These are phyloP conservation scores for Arizona elegans DNA, from an alignment of 2,113 vertebrate genomes.

Conservation along the genomic window DNA sequence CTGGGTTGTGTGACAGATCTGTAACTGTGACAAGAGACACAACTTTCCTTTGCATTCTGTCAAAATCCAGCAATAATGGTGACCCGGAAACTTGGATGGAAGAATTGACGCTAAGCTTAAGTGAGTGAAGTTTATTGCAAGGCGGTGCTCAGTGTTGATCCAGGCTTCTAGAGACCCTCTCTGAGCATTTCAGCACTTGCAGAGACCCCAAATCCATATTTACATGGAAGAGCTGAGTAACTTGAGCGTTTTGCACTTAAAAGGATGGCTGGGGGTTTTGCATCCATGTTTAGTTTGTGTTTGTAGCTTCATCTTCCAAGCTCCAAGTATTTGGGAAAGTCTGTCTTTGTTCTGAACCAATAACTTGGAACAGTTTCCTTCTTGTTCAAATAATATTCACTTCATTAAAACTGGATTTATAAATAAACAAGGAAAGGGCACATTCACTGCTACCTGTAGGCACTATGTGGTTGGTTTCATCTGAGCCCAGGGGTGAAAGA, in stretches of 20 bases:
- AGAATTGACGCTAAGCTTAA: background rate
- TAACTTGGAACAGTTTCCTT: background rate
- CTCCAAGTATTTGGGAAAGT: too few relatives aligned
- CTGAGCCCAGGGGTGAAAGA: background rate
- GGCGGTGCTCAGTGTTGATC: background rate
- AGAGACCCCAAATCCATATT: background rate
- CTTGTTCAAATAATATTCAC: background rate
- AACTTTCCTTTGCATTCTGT: background rate
- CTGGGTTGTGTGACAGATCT: background rate
- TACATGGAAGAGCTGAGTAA: background rate
- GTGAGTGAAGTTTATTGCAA: background rate
- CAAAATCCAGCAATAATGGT: background rate
- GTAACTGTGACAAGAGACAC: background rate
- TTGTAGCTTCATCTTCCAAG: background rate
- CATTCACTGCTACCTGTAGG: background rate
- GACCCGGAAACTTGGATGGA: background rate
- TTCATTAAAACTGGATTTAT: background rate
- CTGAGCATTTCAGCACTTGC: too few relatives aligned
- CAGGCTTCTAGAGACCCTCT: background rate
- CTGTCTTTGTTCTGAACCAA: background rate
- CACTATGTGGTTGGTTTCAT: background rate
- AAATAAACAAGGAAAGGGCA: background rate
- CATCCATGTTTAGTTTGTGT: background rate
- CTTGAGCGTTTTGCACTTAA: background rate
- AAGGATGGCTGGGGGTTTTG: background rate